These are phyloP conservation scores for Tetrapedia diversipes DNA, from an alignment of 2,888 invertebrate species.

Conservation along the genomic window DNA sequence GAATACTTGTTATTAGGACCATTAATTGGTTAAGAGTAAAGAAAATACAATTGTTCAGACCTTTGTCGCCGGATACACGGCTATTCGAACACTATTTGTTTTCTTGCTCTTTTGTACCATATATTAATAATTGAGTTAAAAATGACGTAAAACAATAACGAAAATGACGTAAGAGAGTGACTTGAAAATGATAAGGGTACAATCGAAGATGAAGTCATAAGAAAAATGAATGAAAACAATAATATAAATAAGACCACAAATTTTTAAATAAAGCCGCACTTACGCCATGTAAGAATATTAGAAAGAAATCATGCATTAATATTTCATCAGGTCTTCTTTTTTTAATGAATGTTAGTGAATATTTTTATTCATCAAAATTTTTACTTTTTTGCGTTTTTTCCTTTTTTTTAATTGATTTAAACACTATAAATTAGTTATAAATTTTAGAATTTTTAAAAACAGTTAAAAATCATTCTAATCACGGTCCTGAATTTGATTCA, in stretches of 20 bases:
- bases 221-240: neutral
- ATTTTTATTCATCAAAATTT: neutral
- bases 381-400: neutral
- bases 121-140: neutral
- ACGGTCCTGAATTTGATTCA: neutral
- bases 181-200: neutral
- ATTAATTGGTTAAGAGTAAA: too few species aligned
- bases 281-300: neutral
- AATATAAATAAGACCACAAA: neutral
- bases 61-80: neutral
- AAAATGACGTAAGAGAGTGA: neutral
- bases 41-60: neutral
- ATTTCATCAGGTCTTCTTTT: neutral
- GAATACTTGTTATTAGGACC: neutral
- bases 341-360: neutral
- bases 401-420: neutral
- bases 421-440: neutral
- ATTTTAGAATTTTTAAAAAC: neutral
- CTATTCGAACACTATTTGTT: neutral
- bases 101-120: neutral
- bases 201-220: neutral
- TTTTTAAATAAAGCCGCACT: neutral
- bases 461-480: conserved; percentile 1
- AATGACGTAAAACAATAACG: neutral
- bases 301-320: neutral